Percentiles rank a stretch among this genome's conserved stretches.
phyloP scores from a whole-genome alignment of 2,888 invertebrate species.

The Drosophila fungiperda region DNA sequence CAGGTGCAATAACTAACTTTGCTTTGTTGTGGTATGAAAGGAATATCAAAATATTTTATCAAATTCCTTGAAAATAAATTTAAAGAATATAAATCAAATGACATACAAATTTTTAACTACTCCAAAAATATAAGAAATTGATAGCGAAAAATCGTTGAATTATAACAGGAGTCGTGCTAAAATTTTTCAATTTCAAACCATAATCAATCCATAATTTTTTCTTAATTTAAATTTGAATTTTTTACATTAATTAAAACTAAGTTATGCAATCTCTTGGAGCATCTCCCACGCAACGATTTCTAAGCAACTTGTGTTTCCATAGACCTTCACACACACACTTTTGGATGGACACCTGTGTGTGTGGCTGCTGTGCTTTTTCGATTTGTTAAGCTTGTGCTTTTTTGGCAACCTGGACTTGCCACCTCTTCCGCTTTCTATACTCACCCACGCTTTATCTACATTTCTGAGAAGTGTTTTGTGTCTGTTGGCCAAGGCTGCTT shows the following conservation, averaged over 20 bases:
- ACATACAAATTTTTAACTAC: neutral
- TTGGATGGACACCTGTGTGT: neutral
- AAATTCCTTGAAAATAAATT: neutral
- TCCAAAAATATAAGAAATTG: too few species aligned
- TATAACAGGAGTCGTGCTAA: neutral
- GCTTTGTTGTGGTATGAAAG: neutral
- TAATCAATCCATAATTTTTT: neutral
- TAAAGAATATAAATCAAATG: neutral
- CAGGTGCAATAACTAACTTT: neutral
- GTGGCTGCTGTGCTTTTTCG: constrained; percentile 4
- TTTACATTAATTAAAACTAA: neutral
- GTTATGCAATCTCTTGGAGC: neutral
- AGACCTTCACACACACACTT: neutral
- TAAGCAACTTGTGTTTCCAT: constrained; percentile 14
- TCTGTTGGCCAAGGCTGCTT: constrained; percentile 31
- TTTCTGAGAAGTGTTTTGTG: constrained; percentile 19
- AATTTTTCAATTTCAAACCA: neutral
- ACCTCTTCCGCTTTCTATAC: neutral
- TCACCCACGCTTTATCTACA: neutral
- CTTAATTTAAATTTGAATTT: neutral
- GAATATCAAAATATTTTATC: neutral
- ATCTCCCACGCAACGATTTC: neutral
- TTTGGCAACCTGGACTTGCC: constrained; percentile 20
- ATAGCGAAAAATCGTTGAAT: neutral
- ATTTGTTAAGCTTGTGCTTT: constrained; percentile 14